Evolutionary conservation across 2,113 vertebrate species (phyloP), one percentile per base, ranked within the genome.

Genomic region (Cyrtonyx montezumae): DNA sequence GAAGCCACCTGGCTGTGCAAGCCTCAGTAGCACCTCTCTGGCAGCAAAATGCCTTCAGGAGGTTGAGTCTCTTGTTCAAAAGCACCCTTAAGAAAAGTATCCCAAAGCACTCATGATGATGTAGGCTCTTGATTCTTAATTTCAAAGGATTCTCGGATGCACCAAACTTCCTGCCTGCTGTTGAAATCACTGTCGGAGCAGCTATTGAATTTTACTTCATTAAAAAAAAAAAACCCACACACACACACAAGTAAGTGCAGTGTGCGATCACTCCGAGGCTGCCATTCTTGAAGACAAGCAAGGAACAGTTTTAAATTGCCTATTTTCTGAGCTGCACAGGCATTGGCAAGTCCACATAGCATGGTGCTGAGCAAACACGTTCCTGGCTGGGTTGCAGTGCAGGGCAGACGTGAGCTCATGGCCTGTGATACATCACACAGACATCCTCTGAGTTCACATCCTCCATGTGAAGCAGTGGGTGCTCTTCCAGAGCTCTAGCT

Each of bases 111-210:
- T 89, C 68, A 59, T 61, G 34, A 11, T 62, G 34, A 13, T 74
- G 81, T 53, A 79, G 49, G 13, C 83, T 79, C 75, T 82, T 81
- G 65, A 26, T 75, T 78, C 43, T 79, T 46, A 55, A 80, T 66
- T 88, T 30, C 65, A 80, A 86, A n/a, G 8, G n/a, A 45, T 92
- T 74, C 56, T 73, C 82, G 68, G 87, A 85, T 93, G 63, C 45
- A 58, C 19, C 25, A 62, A 34, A 30, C 62, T 68, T 51, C 53
- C 42, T 67, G 32, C 32, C 22, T 77, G 51, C 32, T 68, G 82
- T 85, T 91, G 63, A 91, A 91, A 87, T 83, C 55, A 46, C 22
- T 74, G 59, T 59, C 42, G 90, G 79, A 67, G 21, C 49, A 63
- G 55, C 45, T 19, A 22, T 23, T 42, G 34, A 40, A 19, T 30